A percentile compares a stretch with the other conserved stretches of the same genome.
Conservation (phyloP, 2,113 vertebrate species). For the Boulengeromyrus knoepffleri region DNA sequence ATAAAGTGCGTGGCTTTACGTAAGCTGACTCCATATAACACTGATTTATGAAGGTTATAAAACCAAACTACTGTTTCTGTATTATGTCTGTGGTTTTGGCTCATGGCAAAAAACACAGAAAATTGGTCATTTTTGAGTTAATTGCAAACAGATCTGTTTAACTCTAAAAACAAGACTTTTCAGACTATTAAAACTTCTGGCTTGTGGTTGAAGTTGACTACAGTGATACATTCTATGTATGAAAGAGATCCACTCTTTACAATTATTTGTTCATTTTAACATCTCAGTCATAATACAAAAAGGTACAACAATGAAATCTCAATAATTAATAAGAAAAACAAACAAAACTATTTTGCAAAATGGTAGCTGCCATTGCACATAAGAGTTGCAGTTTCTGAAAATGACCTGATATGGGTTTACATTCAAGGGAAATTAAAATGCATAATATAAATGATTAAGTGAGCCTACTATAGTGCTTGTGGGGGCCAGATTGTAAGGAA, state of each 20-base stretch:
- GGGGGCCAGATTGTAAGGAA: background rate
- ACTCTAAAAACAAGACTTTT: background rate
- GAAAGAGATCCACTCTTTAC: background rate
- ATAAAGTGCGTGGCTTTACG: conserved; percentile 31
- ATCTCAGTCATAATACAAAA: background rate
- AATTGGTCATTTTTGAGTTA: conserved; percentile 44
- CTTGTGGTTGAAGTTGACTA: conserved; percentile 12
- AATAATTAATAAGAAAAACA: background rate
- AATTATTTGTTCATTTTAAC: background rate
- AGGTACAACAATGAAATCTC: background rate
- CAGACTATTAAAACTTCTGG: background rate
- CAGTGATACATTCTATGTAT: conserved; percentile 25
- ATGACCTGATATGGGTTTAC: background rate
- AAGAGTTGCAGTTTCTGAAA: background rate
- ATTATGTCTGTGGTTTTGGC: conserved; percentile 55
- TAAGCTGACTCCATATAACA: conserved; percentile 55
- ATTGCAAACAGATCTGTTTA: conserved; percentile 49
- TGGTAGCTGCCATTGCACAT: background rate
- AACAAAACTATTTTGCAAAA: background rate
- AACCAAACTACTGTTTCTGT: conserved; percentile 56
- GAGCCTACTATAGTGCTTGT: background rate
- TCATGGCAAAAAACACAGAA: conserved; percentile 36
- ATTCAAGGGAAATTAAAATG: background rate
- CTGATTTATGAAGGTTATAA: conserved; percentile 67
- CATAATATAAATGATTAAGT: background rate